These are phyloP conservation scores for Lagenorhynchus albirostris DNA, from an alignment of 2,113 vertebrate species.

Conservation along the genomic window DNA sequence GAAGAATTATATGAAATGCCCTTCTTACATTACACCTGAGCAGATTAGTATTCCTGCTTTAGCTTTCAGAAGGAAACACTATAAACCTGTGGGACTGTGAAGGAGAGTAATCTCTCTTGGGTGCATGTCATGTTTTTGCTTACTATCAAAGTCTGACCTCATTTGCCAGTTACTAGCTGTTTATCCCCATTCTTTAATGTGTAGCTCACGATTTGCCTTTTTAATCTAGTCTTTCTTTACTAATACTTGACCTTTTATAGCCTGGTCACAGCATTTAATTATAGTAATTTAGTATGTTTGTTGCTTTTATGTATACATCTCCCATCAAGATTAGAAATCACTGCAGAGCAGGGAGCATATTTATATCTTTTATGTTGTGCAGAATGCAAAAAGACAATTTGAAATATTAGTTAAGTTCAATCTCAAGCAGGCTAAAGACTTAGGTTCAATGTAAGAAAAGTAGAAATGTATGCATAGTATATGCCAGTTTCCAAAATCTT, in stretches of 20 bases:
- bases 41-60: background rate
- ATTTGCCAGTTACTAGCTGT: background rate
- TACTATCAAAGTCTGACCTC: background rate
- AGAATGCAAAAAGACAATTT: background rate
- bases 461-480: background rate
- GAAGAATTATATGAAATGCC: background rate
- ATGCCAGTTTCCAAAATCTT: background rate
- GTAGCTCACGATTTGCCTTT: background rate
- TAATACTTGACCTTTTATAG: background rate
- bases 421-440: background rate
- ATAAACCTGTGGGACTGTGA: background rate
- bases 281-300: background rate
- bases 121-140: background rate
- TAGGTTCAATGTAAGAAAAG: background rate
- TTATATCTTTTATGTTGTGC: background rate
- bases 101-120: background rate
- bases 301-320: background rate
- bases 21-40: background rate
- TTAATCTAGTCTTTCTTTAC: background rate
- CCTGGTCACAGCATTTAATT: background rate
- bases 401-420: background rate
- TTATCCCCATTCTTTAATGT: background rate
- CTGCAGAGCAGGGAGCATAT: background rate
- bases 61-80: background rate
- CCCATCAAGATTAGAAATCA: background rate